Percentiles rank a stretch among this genome's conserved stretches.
Conservation (phyloP, 2,113 vertebrate species). For the Stomatorhinus ivindoensis region DNA sequence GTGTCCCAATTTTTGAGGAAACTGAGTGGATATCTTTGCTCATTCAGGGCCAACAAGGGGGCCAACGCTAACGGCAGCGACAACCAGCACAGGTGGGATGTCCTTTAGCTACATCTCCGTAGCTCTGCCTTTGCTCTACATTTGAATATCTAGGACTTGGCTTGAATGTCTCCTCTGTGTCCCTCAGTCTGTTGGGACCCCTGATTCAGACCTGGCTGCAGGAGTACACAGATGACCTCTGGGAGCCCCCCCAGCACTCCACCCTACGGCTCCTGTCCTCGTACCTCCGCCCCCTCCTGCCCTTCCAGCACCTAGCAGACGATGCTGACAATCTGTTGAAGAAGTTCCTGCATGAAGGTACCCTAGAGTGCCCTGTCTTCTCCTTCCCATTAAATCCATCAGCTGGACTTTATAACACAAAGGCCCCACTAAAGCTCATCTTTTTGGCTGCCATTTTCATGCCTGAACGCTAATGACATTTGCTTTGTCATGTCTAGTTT, state of each 20-base stretch:
- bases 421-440: background rate
- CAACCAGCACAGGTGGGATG: slow-evolving; percentile 49
- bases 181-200: slow-evolving; percentile 44
- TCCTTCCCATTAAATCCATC: background rate
- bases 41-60: slow-evolving; percentile 46
- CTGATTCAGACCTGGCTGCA: slow-evolving; percentile 65
- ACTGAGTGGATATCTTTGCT: slow-evolving; percentile 9
- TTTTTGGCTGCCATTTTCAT: background rate
- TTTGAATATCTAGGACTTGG: background rate
- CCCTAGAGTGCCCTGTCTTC: background rate
- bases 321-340: slow-evolving; percentile 56
- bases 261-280: slow-evolving; percentile 48
- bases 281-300: slow-evolving; percentile 56
- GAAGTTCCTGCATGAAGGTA: slow-evolving; percentile 54
- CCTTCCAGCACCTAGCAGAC: slow-evolving; percentile 48
- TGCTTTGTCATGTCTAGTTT: background rate
- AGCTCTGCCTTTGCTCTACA: background rate
- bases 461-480: background rate
- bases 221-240: slow-evolving; percentile 65
- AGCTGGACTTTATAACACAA: background rate
- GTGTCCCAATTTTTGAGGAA: background rate
- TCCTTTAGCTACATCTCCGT: background rate
- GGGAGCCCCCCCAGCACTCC: slow-evolving; percentile 58
- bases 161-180: background rate
- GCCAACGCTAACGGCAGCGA: slow-evolving; percentile 40